A percentile compares a stretch with the other conserved stretches of the same genome.
Conservation (phyloP, 2,797 vertebrate species). For the Neopelma chrysocephalum region DNA sequence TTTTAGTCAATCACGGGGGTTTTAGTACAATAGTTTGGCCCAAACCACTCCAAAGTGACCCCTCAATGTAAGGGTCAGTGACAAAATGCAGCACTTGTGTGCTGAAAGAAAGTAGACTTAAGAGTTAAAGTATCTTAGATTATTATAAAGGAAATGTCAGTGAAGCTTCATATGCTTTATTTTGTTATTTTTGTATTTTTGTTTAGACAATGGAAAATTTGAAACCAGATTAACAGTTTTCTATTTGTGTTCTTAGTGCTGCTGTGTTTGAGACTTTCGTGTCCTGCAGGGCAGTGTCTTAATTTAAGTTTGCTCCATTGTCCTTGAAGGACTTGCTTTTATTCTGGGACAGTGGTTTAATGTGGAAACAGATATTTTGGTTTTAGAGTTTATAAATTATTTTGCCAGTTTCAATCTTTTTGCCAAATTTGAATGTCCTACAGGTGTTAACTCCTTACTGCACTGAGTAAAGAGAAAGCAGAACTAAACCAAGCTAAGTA, state of each 20-base stretch:
- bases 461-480: not conserved
- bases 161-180: not conserved
- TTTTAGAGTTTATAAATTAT: not conserved
- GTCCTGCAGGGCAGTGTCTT: not conserved
- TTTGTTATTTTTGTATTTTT: not conserved
- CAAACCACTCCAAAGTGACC: not conserved
- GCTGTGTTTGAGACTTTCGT: not conserved
- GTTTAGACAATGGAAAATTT: not conserved
- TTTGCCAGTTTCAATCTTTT: not conserved
- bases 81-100: not conserved
- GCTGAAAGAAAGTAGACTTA: not conserved
- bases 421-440: not conserved
- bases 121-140: not conserved
- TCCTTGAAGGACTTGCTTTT: not conserved
- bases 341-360: not conserved
- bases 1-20: not conserved
- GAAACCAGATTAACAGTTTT: not conserved
- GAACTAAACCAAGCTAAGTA: not conserved
- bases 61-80: not conserved
- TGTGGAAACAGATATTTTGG: not conserved
- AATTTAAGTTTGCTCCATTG: not conserved
- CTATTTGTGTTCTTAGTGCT: not conserved
- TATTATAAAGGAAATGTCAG: not conserved
- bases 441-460: not conserved
- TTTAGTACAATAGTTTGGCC: not conserved